Conservation (phyloP, 2,113 vertebrate species). For the Mohoua ochrocephala region DNA sequence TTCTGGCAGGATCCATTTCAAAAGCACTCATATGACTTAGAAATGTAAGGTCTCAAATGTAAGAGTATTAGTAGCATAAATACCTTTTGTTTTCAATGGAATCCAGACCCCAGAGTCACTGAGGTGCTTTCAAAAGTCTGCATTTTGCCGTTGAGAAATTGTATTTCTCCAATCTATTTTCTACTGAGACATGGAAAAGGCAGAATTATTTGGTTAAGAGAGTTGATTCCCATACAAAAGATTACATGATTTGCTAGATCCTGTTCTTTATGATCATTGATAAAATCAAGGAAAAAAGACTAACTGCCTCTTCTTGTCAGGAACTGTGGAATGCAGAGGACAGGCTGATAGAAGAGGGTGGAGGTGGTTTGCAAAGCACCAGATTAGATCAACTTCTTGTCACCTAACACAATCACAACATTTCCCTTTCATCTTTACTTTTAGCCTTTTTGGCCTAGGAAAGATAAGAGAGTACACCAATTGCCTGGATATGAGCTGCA, state of each 20-base stretch:
- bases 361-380: neutral
- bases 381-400: slow-evolving; percentile 32
- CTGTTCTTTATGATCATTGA: slow-evolving; percentile 21
- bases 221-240: slow-evolving; percentile 21
- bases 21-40: slow-evolving; percentile 1
- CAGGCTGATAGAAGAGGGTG: neutral
- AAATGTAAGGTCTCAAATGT: neutral
- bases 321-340: neutral
- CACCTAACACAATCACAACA: neutral
- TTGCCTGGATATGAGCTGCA: slow-evolving; percentile 17
- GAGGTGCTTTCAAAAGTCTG: slow-evolving; percentile 5
- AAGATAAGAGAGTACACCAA: slow-evolving; percentile 54
- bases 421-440: slow-evolving; percentile 30
- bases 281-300: slow-evolving; percentile 28
- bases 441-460: slow-evolving; percentile 24
- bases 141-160: slow-evolving; percentile 49
- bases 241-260: slow-evolving; percentile 33
- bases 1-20: neutral
- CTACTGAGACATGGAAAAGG: neutral
- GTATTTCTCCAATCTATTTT: slow-evolving; percentile 21
- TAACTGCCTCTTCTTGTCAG: neutral
- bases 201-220: neutral
- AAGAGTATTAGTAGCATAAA: slow-evolving; percentile 33
- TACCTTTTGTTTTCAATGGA: slow-evolving; percentile 25
- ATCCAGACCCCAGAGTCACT: neutral